These are phyloP conservation scores for Rhinolophus ferrumequinum DNA, from an alignment of 2,113 vertebrate genomes.

Conservation along the genomic window DNA sequence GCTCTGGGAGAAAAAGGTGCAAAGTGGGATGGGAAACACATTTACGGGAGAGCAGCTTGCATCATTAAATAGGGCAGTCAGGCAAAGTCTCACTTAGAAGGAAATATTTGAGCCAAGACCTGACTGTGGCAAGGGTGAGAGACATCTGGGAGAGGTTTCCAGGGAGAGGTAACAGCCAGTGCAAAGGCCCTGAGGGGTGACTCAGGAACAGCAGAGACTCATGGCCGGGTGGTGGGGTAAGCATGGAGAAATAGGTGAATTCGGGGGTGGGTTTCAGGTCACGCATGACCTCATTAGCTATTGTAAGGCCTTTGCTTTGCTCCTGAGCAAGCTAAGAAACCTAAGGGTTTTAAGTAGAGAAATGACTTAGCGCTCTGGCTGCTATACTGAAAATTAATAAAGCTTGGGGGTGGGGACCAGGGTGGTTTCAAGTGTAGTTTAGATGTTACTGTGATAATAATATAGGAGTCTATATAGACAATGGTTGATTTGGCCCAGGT, in stretches of 20 bases:
- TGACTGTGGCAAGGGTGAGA: neutral
- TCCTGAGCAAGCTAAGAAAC: neutral
- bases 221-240: neutral
- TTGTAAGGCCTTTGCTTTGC: neutral
- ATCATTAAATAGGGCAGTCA: neutral
- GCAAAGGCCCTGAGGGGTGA: neutral
- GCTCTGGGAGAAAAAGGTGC: neutral
- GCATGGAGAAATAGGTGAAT: neutral
- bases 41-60: neutral
- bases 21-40: neutral
- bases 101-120: neutral
- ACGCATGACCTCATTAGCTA: neutral
- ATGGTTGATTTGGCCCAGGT: neutral
- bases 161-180: neutral
- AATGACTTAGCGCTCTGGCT: neutral
- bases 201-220: neutral
- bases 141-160: neutral
- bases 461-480: too few relatives aligned
- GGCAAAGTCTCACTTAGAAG: neutral
- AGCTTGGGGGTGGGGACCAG: neutral
- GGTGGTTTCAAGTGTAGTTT: neutral
- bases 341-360: neutral
- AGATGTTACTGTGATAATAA: neutral
- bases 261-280: neutral
- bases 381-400: neutral